Conservation (phyloP, 1,140 invertebrate genomes). For the Drosophila nannoptera region DNA sequence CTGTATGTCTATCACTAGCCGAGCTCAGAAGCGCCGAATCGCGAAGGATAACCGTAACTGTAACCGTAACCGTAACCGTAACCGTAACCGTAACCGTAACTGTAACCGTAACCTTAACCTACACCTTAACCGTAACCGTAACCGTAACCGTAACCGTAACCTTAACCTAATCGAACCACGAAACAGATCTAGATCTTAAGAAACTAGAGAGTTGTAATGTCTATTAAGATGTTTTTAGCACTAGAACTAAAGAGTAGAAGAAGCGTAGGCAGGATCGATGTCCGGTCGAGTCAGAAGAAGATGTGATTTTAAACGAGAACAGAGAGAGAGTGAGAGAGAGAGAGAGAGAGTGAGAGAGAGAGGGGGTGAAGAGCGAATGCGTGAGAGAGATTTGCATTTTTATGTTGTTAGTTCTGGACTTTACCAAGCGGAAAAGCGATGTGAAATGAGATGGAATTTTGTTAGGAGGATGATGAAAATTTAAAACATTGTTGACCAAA, state of each 20-base stretch:
- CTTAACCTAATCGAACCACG: slow-evolving; percentile 19
- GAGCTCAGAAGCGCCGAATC: slow-evolving; percentile 11
- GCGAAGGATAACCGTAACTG: slow-evolving; percentile 4
- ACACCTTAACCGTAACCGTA: neutral
- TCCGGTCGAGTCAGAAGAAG: slow-evolving; percentile 64
- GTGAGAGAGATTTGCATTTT: slow-evolving; percentile 47
- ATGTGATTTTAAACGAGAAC: slow-evolving; percentile 68
- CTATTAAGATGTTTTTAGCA: slow-evolving; percentile 75
- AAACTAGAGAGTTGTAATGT: slow-evolving; percentile 57
- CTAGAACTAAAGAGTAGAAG: slow-evolving; percentile 59
- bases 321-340: slow-evolving; percentile 40
- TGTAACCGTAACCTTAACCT: neutral
- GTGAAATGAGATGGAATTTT: slow-evolving; percentile 33
- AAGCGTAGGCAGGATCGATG: slow-evolving; percentile 30
- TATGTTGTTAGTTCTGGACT: slow-evolving; percentile 60
- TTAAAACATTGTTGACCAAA: slow-evolving; percentile 75
- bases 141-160: slow-evolving; percentile 9
- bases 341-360: slow-evolving; percentile 20
- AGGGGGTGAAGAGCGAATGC: slow-evolving; percentile 36
- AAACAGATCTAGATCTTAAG: slow-evolving; percentile 35
- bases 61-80: slow-evolving; percentile 1
- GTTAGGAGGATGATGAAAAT: slow-evolving; percentile 49
- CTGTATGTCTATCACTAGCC: slow-evolving; percentile 51
- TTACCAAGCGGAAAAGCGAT: slow-evolving; percentile 40
- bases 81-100: slow-evolving; percentile 1